Conservation (phyloP, 2,113 vertebrate genomes). For the Datnioides undecimradiatus region DNA sequence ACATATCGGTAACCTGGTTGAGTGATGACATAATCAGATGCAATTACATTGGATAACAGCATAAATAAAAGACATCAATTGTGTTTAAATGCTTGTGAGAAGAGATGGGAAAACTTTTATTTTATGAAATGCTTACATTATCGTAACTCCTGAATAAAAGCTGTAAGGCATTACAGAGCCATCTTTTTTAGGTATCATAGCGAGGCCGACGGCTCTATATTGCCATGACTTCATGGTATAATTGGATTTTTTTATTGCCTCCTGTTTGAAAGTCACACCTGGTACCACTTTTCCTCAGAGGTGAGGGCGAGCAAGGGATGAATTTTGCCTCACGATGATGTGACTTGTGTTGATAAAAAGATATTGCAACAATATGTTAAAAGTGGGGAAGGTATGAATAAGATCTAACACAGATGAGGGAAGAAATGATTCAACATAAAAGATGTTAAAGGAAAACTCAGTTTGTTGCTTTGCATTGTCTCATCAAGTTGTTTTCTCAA, state of each 20-base stretch:
- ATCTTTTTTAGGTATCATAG: conserved; percentile 27
- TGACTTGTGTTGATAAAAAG: conserved; percentile 30
- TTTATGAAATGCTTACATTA: background rate
- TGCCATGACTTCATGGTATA: conserved; percentile 47
- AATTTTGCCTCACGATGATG: conserved; percentile 21
- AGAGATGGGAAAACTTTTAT: background rate
- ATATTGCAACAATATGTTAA: conserved; percentile 26
- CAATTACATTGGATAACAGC: background rate
- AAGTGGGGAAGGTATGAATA: background rate
- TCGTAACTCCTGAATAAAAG: conserved; percentile 31
- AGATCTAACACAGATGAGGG: conserved; percentile 26
- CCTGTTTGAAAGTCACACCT: conserved; percentile 60
- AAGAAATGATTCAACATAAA: background rate
- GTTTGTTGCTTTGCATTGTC: background rate
- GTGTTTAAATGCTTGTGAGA: background rate
- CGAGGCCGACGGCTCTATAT: background rate
- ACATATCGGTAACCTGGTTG: background rate
- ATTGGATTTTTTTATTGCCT: conserved; percentile 61
- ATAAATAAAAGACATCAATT: background rate
- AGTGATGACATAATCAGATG: background rate
- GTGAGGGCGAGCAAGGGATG: conserved; percentile 4
- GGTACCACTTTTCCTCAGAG: conserved; percentile 45
- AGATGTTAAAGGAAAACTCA: background rate
- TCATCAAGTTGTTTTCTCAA: background rate
- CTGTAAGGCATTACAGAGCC: conserved; percentile 35